A percentile compares a stretch with the other conserved stretches of the same genome.
These are phyloP conservation scores for Heliconius eleuchia DNA, from an alignment of 1,140 invertebrate species.

Conservation along the genomic window DNA sequence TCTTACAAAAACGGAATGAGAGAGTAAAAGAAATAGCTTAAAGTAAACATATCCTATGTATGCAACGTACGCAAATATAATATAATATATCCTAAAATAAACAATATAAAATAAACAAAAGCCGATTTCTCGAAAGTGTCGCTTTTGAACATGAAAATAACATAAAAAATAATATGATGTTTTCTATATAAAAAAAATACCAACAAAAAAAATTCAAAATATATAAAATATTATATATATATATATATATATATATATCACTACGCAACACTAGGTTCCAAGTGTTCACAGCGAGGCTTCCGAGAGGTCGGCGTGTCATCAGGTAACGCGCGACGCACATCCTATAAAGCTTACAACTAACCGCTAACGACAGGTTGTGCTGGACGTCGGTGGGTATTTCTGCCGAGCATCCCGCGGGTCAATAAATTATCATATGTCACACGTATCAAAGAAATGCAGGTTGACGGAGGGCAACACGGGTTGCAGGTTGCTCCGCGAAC, in stretches of 20 bases:
- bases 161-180: constrained; percentile 3
- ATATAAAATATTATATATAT: too few relatives aligned
- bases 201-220: too few relatives aligned
- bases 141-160: constrained; percentile 27
- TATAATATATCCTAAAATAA: constrained; percentile 54
- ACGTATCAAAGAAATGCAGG: constrained; percentile 60
- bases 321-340: constrained; percentile 76
- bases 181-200: not conserved
- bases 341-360: constrained; percentile 66
- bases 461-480: constrained; percentile 30
- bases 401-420: constrained; percentile 61
- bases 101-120: constrained; percentile 64
- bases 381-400: constrained; percentile 71
- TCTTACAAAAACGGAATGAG: constrained; percentile 64
- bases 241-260: too few relatives aligned
- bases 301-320: constrained; percentile 53
- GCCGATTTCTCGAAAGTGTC: constrained; percentile 48
- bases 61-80: constrained; percentile 32
- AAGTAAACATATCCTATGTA: constrained; percentile 52
- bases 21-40: constrained; percentile 62
- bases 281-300: constrained; percentile 36
- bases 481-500: constrained; percentile 43
- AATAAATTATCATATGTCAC: constrained; percentile 70
- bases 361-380: constrained; percentile 57
- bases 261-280: not conserved